Evolutionary conservation across 2,113 vertebrate genomes (phyloP), one percentile per base, ranked within the genome.

Genomic region (Porphyrio hochstetteri): DNA sequence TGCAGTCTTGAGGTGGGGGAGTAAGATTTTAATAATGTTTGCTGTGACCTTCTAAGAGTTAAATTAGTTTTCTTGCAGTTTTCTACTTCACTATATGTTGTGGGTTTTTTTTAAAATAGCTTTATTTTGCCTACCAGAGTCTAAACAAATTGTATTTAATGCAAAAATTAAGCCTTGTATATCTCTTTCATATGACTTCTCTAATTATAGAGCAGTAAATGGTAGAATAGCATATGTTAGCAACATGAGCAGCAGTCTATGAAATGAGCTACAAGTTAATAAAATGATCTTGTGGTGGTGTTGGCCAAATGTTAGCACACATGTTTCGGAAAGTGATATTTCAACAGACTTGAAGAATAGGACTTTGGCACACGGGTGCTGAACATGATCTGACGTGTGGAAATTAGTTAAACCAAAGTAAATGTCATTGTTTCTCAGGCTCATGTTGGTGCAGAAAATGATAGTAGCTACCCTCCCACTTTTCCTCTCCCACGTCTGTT

Each of bases 171-270:
- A 94, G 92, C 93, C 90, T 88, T 91, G 91, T 95, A 88, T 97
- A 95, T 96, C 95, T 96, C 95, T 98, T 97, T 97, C 96, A 96
- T 96, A 96, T 97, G 91, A 96, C 95, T 97, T 95, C 96, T 97
- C 97, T 97, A 97, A 98, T 97, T 97, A 97, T 96, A 98, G 95
- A 92, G 95, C 87, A 97, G 87, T 96, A 95, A 97, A 97, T 96
- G 93, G 90, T 92, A 97, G 96, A 95, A 93, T 85, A 97, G 95
- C 97, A 97, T 97, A 97, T 98, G 97, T 97, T 97, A 98, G 96
- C 97, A 98, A 97, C 97, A 96, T 97, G 97, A 98, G 97, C 97
- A 98, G 97, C 97, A 98, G 97, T 97, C 96, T 97, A 97, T 98
- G 97, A 98, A 98, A 98, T 95, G 91, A 98, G 89, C 96, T 96